Conservation (phyloP, 1,140 invertebrate genomes). For the Oedothorax gibbosus region DNA sequence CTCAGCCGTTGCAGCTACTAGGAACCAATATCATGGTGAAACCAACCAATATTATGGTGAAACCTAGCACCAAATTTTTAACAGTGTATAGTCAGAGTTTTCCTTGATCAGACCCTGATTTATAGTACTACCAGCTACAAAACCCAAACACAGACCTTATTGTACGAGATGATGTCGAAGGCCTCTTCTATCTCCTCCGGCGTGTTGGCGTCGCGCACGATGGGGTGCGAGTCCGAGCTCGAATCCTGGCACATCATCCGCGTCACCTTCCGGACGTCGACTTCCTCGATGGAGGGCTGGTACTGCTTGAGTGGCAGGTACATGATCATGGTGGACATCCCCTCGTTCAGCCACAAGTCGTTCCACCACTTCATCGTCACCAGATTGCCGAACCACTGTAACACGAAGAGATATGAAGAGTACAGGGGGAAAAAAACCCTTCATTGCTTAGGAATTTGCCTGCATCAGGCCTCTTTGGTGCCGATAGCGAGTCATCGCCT, state of each 20-base stretch:
- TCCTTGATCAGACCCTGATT: too few species aligned
- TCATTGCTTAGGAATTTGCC: too few species aligned
- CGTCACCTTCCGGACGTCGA: slow-evolving; percentile 35
- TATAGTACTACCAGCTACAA: too few species aligned
- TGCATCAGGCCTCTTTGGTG: too few species aligned
- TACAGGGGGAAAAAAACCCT: too few species aligned
- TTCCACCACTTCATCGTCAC: slow-evolving; percentile 89
- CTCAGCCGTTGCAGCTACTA: too few species aligned
- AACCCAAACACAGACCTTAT: slow-evolving; percentile 69
- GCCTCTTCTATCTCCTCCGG: slow-evolving; percentile 91
- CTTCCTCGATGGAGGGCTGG: slow-evolving; percentile 83
- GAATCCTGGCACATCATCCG: slow-evolving; percentile 46
- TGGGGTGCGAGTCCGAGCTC: slow-evolving; percentile 78
- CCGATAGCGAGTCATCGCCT: too few species aligned
- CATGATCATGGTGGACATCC: slow-evolving; percentile 88
- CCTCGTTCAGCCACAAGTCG: slow-evolving; percentile 92
- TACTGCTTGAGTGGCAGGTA: slow-evolving; percentile 81
- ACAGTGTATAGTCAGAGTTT: too few species aligned
- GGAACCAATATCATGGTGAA: too few species aligned
- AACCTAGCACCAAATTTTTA: too few species aligned
- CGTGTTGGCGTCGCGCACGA: slow-evolving; percentile 84
- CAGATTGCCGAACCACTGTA: slow-evolving; percentile 80
- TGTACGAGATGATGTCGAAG: slow-evolving; percentile 93
- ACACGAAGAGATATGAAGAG: neutral
- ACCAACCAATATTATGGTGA: too few species aligned